Evolutionary conservation across 2,797 vertebrate species (phyloP), one percentile per base, ranked within the genome.

Genomic region (Platyrinchus mystaceus): DNA sequence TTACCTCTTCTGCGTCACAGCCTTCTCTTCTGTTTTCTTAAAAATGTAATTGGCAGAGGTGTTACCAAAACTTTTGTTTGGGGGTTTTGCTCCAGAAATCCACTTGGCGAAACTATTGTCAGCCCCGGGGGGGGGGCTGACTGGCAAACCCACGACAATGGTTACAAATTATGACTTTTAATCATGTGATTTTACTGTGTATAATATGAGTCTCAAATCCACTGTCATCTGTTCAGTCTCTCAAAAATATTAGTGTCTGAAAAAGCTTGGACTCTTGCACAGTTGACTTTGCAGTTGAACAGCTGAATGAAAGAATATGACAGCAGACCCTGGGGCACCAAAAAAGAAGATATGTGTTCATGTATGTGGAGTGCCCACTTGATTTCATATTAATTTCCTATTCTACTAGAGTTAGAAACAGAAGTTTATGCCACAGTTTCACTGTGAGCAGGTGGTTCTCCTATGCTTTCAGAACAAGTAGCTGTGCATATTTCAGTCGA

Each of bases 351-450:
- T 6, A 44, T 32, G 6, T 68, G 63, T 70, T 90, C 47, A 76
- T 87, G 26, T 49, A 49, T 85, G 41, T 68, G 34, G 36, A 82
- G 11, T 52, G 70, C 7, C 74, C 36, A 43, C 27, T 62, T 92
- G 74, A 82, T 68, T 90, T 89, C 66, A 53, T 75, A 81, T 74
- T 93, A 56, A 87, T 92, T 90, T 90, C 64, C 41, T 80, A n/a
- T 13, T 89, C 36, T 71, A 18, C 47, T 60, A 67, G 4, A n/a
- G n/a, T 56, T 79, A 79, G 70, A 44, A 63, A 43, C 30, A 43
- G 62, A 87, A 89, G 30, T 28, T 56, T 77, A 39, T 84, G 21
- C 28, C 44, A 39, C 41, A 39, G 22, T 56, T 60, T 70, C 41
- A n/a, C 43, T 59, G 26, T 34, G 46, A 93, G 39, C 36, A 79